phyloP scores from a whole-genome alignment of 2,888 invertebrate species.

The Falcaria lacertinaria region DNA sequence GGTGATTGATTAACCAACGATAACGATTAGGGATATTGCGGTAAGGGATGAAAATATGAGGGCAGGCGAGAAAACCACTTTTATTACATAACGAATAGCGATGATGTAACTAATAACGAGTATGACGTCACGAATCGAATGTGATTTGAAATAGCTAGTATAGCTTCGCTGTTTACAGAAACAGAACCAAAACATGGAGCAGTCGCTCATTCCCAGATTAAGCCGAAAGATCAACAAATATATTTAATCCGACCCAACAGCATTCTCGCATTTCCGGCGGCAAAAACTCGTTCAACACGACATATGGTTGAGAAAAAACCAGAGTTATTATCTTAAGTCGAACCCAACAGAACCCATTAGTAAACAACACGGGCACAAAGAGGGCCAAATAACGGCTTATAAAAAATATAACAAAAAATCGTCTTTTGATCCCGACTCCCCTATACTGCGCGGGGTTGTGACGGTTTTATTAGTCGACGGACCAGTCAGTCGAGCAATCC shows the following conservation, averaged over 20 bases:
- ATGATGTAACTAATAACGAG: constrained; percentile 37
- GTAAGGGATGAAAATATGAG: constrained; percentile 48
- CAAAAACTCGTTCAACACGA: constrained; percentile 61
- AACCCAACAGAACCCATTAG: constrained; percentile 79
- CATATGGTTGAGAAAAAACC: constrained; percentile 75
- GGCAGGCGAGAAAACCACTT: constrained; percentile 11
- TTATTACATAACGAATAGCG: constrained; percentile 10
- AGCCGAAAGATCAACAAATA: constrained; percentile 73
- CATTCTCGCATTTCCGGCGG: constrained; percentile 74
- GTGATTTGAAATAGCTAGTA: constrained; percentile 45
- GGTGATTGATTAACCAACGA: constrained; percentile 72
- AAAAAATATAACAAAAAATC: constrained; percentile 75
- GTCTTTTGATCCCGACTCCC: constrained; percentile 73
- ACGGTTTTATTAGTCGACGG: constrained; percentile 71
- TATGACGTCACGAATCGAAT: constrained; percentile 39
- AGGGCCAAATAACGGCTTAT: constrained; percentile 74
- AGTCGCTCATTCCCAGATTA: constrained; percentile 59
- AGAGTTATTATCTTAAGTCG: constrained; percentile 78
- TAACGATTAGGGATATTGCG: constrained; percentile 66
- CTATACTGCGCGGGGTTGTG: constrained; percentile 57
- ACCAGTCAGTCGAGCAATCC: constrained; percentile 61
- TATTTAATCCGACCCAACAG: constrained; percentile 71
- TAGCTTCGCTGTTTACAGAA: constrained; percentile 31
- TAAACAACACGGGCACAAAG: constrained; percentile 77
- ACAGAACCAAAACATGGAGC: constrained; percentile 45